phyloP scores from a whole-genome alignment of 1,140 invertebrate species.

The Meloidogyne exigua region DNA sequence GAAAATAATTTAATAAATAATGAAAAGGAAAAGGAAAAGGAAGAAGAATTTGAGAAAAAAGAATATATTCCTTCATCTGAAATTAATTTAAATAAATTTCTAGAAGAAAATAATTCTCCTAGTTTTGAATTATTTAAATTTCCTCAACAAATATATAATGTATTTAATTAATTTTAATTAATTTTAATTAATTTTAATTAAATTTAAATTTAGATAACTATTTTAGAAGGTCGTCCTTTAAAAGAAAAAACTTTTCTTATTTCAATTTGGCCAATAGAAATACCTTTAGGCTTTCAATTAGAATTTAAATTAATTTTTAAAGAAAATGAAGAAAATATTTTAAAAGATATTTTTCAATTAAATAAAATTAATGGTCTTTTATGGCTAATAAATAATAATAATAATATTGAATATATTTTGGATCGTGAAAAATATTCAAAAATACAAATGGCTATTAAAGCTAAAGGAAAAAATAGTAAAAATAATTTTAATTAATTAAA shows the following conservation, averaged over 20 bases:
- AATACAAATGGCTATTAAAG: not conserved
- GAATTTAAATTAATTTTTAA: not conserved
- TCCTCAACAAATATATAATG: not conserved
- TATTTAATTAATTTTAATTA: not conserved
- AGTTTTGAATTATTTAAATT: not conserved
- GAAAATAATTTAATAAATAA: no score
- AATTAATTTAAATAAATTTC: not conserved
- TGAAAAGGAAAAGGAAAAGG: no score
- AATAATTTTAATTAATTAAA: not conserved
- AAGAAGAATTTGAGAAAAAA: not conserved
- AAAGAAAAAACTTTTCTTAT: not conserved
- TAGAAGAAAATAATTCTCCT: not conserved
- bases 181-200: no score
- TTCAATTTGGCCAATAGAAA: not conserved
- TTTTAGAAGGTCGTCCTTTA: not conserved
- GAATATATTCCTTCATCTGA: not conserved
- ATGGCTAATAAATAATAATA: not conserved
- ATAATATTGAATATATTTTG: not conserved
- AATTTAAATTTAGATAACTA: not conserved
- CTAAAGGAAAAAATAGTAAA: not conserved
- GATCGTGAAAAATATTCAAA: not conserved
- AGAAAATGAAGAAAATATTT: not conserved
- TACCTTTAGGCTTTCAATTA: not conserved
- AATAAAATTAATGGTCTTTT: not conserved
- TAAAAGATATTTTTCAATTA: not conserved